phyloP scores from a whole-genome alignment of 2,797 vertebrate genomes.

The Steatocranus sp. region DNA sequence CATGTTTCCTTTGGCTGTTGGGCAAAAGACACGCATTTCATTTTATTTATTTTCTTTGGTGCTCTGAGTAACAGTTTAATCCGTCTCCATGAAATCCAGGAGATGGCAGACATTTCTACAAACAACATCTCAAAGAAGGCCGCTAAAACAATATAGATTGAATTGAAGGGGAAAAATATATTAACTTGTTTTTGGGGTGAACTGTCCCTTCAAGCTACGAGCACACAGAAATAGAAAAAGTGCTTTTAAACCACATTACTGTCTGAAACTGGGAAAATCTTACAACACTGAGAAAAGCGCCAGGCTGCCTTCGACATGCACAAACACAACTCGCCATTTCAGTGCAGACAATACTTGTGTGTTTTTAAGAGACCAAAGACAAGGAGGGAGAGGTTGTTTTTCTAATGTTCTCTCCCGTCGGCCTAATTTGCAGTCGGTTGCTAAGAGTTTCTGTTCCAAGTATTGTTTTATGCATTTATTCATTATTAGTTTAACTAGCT shows the following conservation, averaged over 20 bases:
- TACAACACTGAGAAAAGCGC: slow-evolving; percentile 14
- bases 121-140: background rate
- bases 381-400: background rate
- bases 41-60: background rate
- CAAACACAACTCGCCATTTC: slow-evolving; percentile 27
- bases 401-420: background rate
- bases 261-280: slow-evolving; percentile 4
- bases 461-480: slow-evolving; percentile 15
- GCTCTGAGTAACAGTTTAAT: background rate
- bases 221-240: background rate
- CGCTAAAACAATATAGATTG: background rate
- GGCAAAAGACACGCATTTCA: background rate
- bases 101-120: background rate
- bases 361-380: background rate
- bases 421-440: background rate
- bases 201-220: background rate
- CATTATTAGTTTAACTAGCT: background rate
- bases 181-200: background rate
- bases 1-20: background rate
- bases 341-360: background rate
- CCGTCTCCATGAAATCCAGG: background rate
- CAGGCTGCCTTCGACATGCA: slow-evolving; percentile 8
- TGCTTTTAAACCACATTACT: background rate
- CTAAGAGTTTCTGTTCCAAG: slow-evolving; percentile 5
- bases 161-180: background rate